phyloP scores from a whole-genome alignment of 2,888 invertebrate genomes.

The Chloroclysta siterata region DNA sequence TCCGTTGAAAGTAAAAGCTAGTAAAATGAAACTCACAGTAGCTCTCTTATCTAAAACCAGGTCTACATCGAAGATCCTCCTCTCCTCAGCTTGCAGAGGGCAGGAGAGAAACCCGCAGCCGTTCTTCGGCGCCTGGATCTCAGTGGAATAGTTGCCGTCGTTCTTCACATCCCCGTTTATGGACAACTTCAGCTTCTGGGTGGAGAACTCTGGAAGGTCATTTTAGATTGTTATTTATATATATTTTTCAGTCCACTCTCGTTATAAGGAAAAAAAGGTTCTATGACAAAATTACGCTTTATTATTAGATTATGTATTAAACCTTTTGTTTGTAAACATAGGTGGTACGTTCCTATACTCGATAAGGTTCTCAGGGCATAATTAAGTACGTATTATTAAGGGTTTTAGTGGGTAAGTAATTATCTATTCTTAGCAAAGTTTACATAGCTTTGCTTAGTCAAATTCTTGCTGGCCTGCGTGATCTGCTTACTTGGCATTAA shows the following conservation, averaged over 20 bases:
- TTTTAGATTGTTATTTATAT: neutral
- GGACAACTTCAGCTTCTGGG: slow-evolving; percentile 54
- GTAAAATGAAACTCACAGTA: slow-evolving; percentile 48
- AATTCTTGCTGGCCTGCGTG: neutral
- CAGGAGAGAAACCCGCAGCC: slow-evolving; percentile 58
- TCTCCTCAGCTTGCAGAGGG: slow-evolving; percentile 55
- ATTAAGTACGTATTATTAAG: too few species aligned
- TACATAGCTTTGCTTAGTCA: too few species aligned
- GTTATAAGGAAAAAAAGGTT: too few species aligned
- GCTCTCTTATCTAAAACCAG: slow-evolving; percentile 54
- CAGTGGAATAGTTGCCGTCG: slow-evolving; percentile 49
- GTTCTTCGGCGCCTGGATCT: slow-evolving; percentile 48
- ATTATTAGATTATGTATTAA: too few species aligned
- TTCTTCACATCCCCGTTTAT: slow-evolving; percentile 57
- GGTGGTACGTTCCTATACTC: too few species aligned
- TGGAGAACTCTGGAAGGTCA: slow-evolving; percentile 58
- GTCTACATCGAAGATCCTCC: slow-evolving; percentile 58
- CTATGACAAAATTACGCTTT: too few species aligned
- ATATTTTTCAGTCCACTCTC: too few species aligned
- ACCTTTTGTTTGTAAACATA: too few species aligned
- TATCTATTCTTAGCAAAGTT: too few species aligned
- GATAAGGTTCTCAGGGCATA: too few species aligned
- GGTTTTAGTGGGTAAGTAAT: too few species aligned
- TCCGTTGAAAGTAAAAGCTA: neutral
- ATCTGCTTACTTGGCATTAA: slow-evolving; percentile 59